Evolutionary conservation across 2,113 vertebrate genomes (phyloP).

Genomic region (Tachuris rubrigastra): DNA sequence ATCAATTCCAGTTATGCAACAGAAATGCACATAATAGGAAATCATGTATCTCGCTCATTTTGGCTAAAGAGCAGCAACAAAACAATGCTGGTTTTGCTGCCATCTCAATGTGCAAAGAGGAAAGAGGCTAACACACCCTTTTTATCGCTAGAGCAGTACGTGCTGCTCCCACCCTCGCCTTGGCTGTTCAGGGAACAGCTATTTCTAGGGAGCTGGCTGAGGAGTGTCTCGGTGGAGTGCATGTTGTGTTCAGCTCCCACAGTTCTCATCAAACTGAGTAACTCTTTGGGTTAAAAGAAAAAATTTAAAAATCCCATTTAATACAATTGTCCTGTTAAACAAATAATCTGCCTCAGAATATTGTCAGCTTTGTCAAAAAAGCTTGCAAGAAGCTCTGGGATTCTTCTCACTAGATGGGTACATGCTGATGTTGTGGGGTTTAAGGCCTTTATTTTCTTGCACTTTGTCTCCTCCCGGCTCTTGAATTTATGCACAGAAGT

Average conservation of each 20-base stretch:
- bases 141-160: background rate
- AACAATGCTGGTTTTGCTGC: background rate
- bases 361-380: background rate
- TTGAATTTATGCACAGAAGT: background rate
- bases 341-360: background rate
- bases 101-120: background rate
- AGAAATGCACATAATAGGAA: background rate
- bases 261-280: accelerated
- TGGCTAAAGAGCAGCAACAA: background rate
- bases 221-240: background rate
- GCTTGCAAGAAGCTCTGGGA: background rate
- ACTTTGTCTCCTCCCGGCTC: background rate
- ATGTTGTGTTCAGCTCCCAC: background rate
- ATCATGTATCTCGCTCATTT: background rate
- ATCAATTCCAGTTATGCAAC: background rate
- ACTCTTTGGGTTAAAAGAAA: background rate
- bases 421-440: accelerated
- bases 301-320: background rate
- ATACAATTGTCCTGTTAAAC: background rate
- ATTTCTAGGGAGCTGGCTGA: background rate
- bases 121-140: background rate
- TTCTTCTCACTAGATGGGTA: background rate
- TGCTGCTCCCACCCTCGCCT: background rate
- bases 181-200: background rate
- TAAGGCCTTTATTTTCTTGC: background rate